A percentile compares a stretch with the other conserved stretches of the same genome.
These are phyloP conservation scores for Contarinia nasturtii DNA, from an alignment of 1,140 invertebrate species.

Conservation along the genomic window DNA sequence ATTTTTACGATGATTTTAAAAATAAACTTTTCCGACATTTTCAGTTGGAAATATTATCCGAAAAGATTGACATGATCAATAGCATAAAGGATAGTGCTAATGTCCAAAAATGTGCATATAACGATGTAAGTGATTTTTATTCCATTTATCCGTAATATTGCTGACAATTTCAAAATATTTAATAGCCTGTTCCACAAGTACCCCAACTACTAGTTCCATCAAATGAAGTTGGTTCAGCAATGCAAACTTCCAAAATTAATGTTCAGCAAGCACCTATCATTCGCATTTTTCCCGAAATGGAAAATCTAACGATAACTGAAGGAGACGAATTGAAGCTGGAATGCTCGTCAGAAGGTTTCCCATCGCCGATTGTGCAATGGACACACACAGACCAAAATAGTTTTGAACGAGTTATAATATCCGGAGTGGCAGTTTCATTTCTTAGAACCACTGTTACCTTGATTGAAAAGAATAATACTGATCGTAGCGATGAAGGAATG, in stretches of 20 bases:
- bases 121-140: too few relatives aligned
- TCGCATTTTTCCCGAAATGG: slow-evolving; percentile 31
- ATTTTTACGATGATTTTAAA: slow-evolving; percentile 1
- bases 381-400: neutral
- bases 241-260: slow-evolving; percentile 40
- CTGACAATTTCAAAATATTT: too few relatives aligned
- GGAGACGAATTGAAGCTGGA: slow-evolving; percentile 43
- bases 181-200: too few relatives aligned
- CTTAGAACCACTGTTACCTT: too few relatives aligned
- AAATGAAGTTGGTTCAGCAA: slow-evolving; percentile 53
- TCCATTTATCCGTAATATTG: slow-evolving; percentile 12
- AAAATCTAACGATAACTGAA: slow-evolving; percentile 25
- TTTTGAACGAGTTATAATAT: slow-evolving; percentile 3
- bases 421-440: slow-evolving; percentile 5
- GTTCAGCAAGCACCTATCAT: slow-evolving; percentile 43
- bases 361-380: slow-evolving; percentile 57
- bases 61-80: slow-evolving; percentile 39
- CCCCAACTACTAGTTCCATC: too few relatives aligned
- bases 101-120: slow-evolving; percentile 46
- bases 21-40: too few relatives aligned
- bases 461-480: slow-evolving; percentile 33
- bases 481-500: slow-evolving; percentile 37
- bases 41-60: slow-evolving; percentile 41
- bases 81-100: slow-evolving; percentile 52
- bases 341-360: slow-evolving; percentile 58